phyloP scores from a whole-genome alignment of 1,140 invertebrate genomes.

The Radopholus similis region DNA sequence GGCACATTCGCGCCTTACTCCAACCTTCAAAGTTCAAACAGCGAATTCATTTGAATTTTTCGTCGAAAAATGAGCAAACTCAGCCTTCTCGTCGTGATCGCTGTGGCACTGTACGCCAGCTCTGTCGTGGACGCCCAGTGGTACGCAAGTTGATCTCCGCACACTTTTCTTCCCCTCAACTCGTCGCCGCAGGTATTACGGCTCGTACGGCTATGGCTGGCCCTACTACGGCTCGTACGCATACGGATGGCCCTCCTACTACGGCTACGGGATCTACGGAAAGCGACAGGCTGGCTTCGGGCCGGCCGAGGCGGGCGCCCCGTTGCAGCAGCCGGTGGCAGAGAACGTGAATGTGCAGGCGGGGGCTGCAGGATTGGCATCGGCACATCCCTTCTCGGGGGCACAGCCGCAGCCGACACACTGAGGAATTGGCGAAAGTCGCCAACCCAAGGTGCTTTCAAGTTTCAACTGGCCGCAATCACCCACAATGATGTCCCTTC shows the following conservation, averaged over 20 bases:
- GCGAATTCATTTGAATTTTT: too few species aligned
- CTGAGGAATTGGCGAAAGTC: neutral
- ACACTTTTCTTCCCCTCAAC: too few species aligned
- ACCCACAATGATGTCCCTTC: too few species aligned
- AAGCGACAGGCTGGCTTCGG: constrained; percentile 1
- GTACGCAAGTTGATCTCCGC: too few species aligned
- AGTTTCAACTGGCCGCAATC: too few species aligned
- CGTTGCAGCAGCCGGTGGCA: constrained; percentile 1
- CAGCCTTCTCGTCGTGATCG: neutral
- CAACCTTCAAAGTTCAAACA: too few species aligned
- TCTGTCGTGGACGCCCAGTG: neutral
- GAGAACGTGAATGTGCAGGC: too few species aligned
- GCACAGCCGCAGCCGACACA: neutral
- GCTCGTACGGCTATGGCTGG: neutral
- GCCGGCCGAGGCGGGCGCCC: too few species aligned
- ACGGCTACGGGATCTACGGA: neutral
- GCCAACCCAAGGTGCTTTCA: too few species aligned
- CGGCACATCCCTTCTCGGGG: neutral
- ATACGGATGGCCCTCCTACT: neutral
- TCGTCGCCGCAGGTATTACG: neutral
- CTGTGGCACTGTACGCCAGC: neutral
- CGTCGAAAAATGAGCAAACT: too few species aligned
- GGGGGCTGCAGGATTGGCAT: too few species aligned
- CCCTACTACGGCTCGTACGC: neutral
- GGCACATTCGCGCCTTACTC: too few species aligned